Evolutionary conservation across 2,888 invertebrate species (phyloP), one percentile per base, ranked within the genome.

Genomic region (Carcina quercana): DNA sequence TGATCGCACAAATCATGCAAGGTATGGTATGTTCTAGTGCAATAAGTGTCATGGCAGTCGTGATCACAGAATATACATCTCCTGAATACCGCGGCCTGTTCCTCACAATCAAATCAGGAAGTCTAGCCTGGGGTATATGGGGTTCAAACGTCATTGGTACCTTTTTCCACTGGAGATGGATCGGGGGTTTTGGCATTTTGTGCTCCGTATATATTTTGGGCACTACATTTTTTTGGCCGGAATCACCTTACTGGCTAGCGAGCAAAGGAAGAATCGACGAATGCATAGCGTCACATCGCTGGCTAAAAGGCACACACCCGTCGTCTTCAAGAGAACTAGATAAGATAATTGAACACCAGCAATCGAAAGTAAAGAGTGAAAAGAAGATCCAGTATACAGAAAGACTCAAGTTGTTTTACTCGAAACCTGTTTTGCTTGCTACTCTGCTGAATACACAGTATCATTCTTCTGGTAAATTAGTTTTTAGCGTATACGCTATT

Each of bases 241-340:
- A 49, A 25, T 45, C 43, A 1, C 45, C 44, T 4, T 24, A 34
- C 5, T 50, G 47, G 50, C 20, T 47, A 10, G 47, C 45, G 3
- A 40, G 34, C 13, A 41, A 43, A 25, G 38, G 39, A 5, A 22
- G 35, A 5, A 41, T 32, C 10, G 39, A 39, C 0, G 39, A 46
- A 30, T 47, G 45, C 26, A 32, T 31, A 13, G 35, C 25, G 20
- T 25, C 36, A 1, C 46, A 41, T 17, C 24, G 36, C 26, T 47
- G 45, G 47, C 13, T 50, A 2, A 46, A 42, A 26, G 50, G 44
- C 0, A 11, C 13, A 0, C 21, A 24, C 15, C 5, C 19, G 15
- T 15, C 25, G 3, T 38, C 41, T 1, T 38, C 41, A 10, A 32
- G 28, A 12, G 47, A 46, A 30, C 31, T 50, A 6, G 15, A 22